Conservation (phyloP, 1,140 invertebrate genomes). For the Delia radicum region DNA sequence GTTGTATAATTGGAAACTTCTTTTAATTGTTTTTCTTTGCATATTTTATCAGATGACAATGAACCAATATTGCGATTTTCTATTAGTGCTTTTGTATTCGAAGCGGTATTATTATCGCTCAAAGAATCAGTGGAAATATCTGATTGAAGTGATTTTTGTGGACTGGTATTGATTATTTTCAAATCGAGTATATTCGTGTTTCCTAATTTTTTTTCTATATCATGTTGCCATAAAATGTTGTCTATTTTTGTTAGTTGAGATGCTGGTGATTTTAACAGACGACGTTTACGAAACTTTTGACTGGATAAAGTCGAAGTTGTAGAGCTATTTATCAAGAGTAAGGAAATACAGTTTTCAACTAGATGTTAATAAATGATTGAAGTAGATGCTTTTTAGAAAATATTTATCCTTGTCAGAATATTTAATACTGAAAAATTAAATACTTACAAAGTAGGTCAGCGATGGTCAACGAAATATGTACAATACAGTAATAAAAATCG, state of each 20-base stretch:
- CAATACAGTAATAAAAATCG: too few species aligned
- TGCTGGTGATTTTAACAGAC: constrained; percentile 20
- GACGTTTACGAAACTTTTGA: background rate
- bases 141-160: background rate
- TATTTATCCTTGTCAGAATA: too few species aligned
- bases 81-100: background rate
- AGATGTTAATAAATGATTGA: background rate
- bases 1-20: background rate
- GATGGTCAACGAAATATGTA: too few species aligned
- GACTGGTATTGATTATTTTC: constrained; percentile 5
- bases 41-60: background rate
- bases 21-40: constrained; percentile 9
- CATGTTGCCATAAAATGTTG: constrained; percentile 10
- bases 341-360: background rate
- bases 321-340: too few species aligned
- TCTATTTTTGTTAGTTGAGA: constrained; percentile 27
- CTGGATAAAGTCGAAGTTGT: background rate
- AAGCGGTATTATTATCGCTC: background rate
- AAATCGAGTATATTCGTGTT: constrained; percentile 26
- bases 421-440: too few species aligned
- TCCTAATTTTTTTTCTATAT: constrained; percentile 21
- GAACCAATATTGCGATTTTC: background rate
- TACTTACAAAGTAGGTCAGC: too few species aligned
- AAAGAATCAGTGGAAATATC: background rate
- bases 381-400: too few species aligned